Evolutionary conservation across 2,888 invertebrate genomes (phyloP), one percentile per base, ranked within the genome.

Genomic region (Argynnis bischoffii): DNA sequence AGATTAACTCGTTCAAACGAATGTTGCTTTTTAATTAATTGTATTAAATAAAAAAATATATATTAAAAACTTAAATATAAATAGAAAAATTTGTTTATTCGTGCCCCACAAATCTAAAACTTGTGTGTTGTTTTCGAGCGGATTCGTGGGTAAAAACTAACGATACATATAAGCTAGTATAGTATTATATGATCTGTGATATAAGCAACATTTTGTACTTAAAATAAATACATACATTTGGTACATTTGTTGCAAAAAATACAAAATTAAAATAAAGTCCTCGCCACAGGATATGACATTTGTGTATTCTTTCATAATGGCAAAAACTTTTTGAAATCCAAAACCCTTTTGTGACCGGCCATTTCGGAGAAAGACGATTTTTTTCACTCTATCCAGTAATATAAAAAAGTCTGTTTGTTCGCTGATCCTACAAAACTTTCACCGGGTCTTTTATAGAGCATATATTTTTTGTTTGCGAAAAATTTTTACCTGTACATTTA

Each of bases 301-400:
- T 66, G 69, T 71, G 68, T 55, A 68, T 74, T 75, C 74, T 74
- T 69, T 72, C 55, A 59, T 16, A 31, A 47, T 68, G 56, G 67
- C 73, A 72, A 75, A 77, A 76, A 77, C 86, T 85, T 83, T 82
- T 82, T 86, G 90, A 88, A 89, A 91, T 85, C 76, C 78, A 85
- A 90, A 91, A 88, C 90, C 91, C 90, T 88, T 91, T 90, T 90
- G 89, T 89, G 81, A 79, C 78, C 67, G 69, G 78, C 77, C 77
- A 77, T 78, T 89, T 88, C 87, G 84, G 78, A 83, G 84, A 83
- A 84, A 84, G 82, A 81, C 79, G 72, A 75, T 77, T 81, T 87
- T 88, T 84, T 81, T 79, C 80, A 15, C 77, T 48, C 50, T 18
- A 79, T 79, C 75, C 79, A 69, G 64, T 63, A 70, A 72, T 73